phyloP scores from a whole-genome alignment of 2,888 invertebrate genomes.

The Anagyrus pseudococci region DNA sequence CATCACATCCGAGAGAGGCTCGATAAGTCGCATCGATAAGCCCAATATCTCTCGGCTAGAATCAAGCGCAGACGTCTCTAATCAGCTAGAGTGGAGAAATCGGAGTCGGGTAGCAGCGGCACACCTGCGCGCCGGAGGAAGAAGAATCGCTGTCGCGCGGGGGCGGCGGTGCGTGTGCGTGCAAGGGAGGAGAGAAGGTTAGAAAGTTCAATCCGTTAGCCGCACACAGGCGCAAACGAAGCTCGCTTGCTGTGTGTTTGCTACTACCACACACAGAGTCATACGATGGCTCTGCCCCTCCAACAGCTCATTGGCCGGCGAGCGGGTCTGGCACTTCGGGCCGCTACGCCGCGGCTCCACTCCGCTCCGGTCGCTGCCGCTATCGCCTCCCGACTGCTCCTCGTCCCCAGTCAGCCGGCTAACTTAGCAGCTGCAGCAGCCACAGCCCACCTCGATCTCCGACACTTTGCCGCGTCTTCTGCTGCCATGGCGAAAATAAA shows the following conservation, averaged over 20 bases:
- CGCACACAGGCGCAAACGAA: not conserved
- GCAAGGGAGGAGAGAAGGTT: not conserved
- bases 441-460: slow-evolving; percentile 10
- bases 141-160: no score
- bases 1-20: no score
- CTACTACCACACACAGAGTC: slow-evolving; percentile 6
- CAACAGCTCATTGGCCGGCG: slow-evolving; percentile 41
- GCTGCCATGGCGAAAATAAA: slow-evolving; percentile 56
- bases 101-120: no score
- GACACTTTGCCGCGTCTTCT: slow-evolving; percentile 38
- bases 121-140: no score
- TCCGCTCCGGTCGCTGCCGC: slow-evolving; percentile 16
- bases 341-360: slow-evolving; percentile 39
- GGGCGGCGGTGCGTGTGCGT: no score
- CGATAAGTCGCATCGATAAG: no score
- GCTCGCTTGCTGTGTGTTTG: slow-evolving; percentile 4
- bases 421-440: slow-evolving; percentile 24
- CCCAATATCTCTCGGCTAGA: no score
- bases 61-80: no score
- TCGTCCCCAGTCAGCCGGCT: not conserved
- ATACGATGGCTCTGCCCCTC: slow-evolving; percentile 53
- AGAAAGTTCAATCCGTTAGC: not conserved
- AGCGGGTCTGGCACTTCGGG: slow-evolving; percentile 46
- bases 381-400: not conserved
- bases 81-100: no score